A percentile compares a stretch with the other conserved stretches of the same genome.
Conservation (phyloP, 64 coral and sea anemone genomes). For the Montipora capricornis region DNA sequence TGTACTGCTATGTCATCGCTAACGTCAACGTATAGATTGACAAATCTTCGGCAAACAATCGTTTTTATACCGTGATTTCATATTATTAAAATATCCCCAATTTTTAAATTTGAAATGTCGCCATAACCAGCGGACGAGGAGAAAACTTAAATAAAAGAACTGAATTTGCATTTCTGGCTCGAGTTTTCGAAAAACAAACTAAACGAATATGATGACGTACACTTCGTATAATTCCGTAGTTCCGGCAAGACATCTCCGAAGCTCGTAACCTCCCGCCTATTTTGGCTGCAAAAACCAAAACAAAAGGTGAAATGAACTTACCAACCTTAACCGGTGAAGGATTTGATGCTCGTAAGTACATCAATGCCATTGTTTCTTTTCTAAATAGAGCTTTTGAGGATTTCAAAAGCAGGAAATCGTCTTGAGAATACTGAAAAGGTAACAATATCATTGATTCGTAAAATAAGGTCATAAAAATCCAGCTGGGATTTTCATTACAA, state of each 20-base stretch:
- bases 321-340: not conserved
- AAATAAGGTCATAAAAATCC: not conserved
- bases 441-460: not conserved
- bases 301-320: not conserved
- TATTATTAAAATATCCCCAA: not conserved
- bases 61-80: not conserved
- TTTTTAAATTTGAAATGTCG: too few species aligned
- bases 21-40: not conserved
- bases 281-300: not conserved
- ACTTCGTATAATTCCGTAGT: not conserved
- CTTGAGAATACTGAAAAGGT: not conserved
- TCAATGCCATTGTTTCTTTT: slow-evolving; percentile 1
- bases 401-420: not conserved
- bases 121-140: not conserved
- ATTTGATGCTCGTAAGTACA: too few species aligned
- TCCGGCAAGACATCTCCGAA: not conserved
- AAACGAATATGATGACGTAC: not conserved
- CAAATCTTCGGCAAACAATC: slow-evolving; percentile 1
- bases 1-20: slow-evolving; percentile 31
- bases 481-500: not conserved
- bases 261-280: not conserved
- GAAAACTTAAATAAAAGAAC: too few species aligned
- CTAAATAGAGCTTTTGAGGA: slow-evolving; percentile 16
- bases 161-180: too few species aligned
- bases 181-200: too few species aligned